A percentile compares a stretch with the other conserved stretches of the same genome.
Conservation (phyloP, 30 jellyfish, hydroid and myxozoan species). For the Clytia hemisphaerica region DNA sequence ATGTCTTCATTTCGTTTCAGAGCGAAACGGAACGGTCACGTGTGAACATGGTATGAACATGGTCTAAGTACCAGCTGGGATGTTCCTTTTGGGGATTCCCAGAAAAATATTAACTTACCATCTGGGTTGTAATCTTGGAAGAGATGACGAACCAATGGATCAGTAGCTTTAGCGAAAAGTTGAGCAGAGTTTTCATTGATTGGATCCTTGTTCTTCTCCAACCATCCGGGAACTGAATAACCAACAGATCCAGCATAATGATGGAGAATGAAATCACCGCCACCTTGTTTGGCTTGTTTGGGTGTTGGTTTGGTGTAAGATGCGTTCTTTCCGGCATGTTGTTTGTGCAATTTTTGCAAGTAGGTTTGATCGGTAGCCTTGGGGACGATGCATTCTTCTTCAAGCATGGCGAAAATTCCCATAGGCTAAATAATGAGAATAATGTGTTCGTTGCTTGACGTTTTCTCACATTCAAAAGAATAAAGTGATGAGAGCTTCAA, state of each 20-base stretch:
- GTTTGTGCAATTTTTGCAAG: conserved; percentile 87
- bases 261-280: conserved; percentile 81
- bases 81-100: no score
- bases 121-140: conserved; percentile 99
- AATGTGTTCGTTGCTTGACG: no score
- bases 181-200: conserved; percentile 91
- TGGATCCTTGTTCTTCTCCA: conserved; percentile 99
- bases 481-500: no score
- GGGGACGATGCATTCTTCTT: conserved; percentile 99
- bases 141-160: conserved; percentile 49
- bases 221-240: conserved; percentile 91
- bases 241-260: conserved; percentile 98
- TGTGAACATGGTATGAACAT: no score
- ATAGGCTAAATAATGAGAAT: conserved; percentile 73
- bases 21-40: no score
- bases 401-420: conserved; percentile 99
- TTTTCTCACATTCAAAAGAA: no score
- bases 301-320: conserved; percentile 36
- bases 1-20: no score
- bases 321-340: conserved; percentile 68
- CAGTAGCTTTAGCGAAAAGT: conserved; percentile 82
- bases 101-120: no score
- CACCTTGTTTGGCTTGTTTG: conserved; percentile 15
- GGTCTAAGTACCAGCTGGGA: no score
- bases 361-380: conserved; percentile 92